Base-by-base conservation (phyloP, 2,888 invertebrate genomes). In the Malacosoma neustria region DNA sequence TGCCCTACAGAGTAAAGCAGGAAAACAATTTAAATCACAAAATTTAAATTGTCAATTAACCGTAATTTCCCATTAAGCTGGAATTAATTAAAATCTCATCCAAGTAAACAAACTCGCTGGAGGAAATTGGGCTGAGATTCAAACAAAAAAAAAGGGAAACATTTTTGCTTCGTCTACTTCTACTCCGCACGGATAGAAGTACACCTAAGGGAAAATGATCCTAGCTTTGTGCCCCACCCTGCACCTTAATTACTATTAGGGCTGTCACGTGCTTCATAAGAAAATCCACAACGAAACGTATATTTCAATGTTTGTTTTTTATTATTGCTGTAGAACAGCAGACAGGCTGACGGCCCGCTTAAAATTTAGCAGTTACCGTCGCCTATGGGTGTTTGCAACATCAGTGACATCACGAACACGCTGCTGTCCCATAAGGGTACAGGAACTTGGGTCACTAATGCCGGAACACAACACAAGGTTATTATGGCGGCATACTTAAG, bases 181-280 rank as follows among this genome's bases (percentile, higher is more conserved):
- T 22, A 9, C 33, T 14, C 11, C 33, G 15, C 33, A 11, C 11
- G 22, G 22, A 54, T 51, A 54, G 49, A 58, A 57, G 56, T 51
- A 52, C 53, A 57, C 58, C 57, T 54, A 41, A 44, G 47, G 55
- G 58, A 61, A 56, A 61, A 58, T 54, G 43, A 54, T 61, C 51
- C 51, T 43, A 46, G 43, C 42, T 40, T 43, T 43, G n/a, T n/a
- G 40, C 36, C 40, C 34, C 44, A 38, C 45, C 55, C 49, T 56
- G 52, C 48, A 39, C 61, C 70, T 67, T 72, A 73, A 73, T 74
- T 72, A 72, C 58, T 22, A 5, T 22, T 3, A 22, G 22, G 22
- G 22, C 9, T 22, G 22, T 9, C 22, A 22, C 6, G 6, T 7
- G 22, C 5, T 22, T 22, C 5, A 7, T 22, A 9, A 9, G 22